Evolutionary conservation across 2,888 invertebrate species (phyloP).

Genomic region (Drosophila atripex): DNA sequence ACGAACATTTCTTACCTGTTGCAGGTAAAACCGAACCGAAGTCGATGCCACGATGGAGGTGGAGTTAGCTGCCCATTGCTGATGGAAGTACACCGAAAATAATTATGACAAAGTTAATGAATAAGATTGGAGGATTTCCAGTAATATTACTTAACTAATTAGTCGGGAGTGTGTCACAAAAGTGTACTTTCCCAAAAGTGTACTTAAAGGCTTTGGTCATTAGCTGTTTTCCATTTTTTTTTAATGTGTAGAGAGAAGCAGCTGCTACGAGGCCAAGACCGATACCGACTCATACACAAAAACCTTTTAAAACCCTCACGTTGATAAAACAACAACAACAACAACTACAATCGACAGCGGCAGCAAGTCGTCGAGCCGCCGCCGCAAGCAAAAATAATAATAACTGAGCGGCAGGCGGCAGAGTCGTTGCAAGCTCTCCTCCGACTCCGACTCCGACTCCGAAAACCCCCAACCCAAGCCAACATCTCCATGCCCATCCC

Average conservation of each 20-base stretch:
- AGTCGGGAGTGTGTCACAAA: background rate
- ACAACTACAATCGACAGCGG: constrained; percentile 33
- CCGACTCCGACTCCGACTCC: constrained; percentile 20
- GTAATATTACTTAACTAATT: background rate
- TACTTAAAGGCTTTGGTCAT: background rate
- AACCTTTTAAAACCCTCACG: constrained; percentile 78
- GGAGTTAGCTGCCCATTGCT: constrained; percentile 11
- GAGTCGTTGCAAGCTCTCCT: constrained; percentile 62
- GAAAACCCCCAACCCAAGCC: constrained; percentile 9
- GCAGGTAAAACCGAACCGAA: constrained; percentile 62
- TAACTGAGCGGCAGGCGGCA: constrained; percentile 64
- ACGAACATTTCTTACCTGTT: constrained; percentile 76
- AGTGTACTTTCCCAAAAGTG: background rate
- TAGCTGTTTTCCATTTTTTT: background rate
- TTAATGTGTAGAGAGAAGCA: constrained; percentile 38
- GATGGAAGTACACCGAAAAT: constrained; percentile 15
- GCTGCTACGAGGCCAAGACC: constrained; percentile 64
- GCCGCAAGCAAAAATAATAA: constrained; percentile 73
- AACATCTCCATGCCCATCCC: constrained; percentile 39
- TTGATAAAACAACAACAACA: constrained; percentile 65
- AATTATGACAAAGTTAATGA: too few species aligned
- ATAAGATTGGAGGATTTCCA: background rate
- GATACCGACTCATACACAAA: constrained; percentile 55
- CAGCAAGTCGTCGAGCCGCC: constrained; percentile 59
- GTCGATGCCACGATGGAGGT: constrained; percentile 35